Conservation (phyloP, 53 echinoderm and acorn worm genomes). For the Zoroaster sp. region DNA sequence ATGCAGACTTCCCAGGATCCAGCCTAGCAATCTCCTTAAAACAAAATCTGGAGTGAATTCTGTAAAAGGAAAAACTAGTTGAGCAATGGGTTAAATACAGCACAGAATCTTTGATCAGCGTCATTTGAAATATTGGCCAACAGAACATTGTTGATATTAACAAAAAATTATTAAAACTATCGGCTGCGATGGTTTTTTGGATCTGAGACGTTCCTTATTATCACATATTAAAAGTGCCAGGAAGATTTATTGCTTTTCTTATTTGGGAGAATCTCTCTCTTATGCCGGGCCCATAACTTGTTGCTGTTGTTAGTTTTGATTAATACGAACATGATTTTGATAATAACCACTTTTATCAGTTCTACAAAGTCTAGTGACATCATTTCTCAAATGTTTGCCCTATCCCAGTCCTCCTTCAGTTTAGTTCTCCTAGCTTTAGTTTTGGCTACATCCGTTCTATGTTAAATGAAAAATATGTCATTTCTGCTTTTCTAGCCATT, state of each 20-base stretch:
- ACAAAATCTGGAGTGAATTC: neutral
- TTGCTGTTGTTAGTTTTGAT: neutral
- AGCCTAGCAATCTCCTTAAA: slow-evolving; percentile 11
- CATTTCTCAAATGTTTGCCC: neutral
- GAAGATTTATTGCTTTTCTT: neutral
- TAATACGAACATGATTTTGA: neutral
- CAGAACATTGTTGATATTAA: neutral
- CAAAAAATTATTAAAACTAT: neutral
- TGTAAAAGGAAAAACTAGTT: neutral
- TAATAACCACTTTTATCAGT: neutral
- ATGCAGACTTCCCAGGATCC: slow-evolving; percentile 16
- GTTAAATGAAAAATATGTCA: neutral
- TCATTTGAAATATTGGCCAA: neutral
- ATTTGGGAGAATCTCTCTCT: neutral
- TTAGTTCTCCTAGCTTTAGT: neutral
- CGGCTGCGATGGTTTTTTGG: too few relatives aligned
- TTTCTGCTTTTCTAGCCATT: neutral
- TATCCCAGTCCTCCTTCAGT: neutral
- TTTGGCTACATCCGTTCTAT: neutral
- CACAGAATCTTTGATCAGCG: neutral
- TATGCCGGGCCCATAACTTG: neutral
- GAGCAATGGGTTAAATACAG: neutral
- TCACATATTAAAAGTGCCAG: neutral
- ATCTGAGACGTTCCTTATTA: too few relatives aligned
- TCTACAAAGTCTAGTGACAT: neutral